phyloP scores from a whole-genome alignment of 2,888 invertebrate genomes.

The Argyresthia goedartella region DNA sequence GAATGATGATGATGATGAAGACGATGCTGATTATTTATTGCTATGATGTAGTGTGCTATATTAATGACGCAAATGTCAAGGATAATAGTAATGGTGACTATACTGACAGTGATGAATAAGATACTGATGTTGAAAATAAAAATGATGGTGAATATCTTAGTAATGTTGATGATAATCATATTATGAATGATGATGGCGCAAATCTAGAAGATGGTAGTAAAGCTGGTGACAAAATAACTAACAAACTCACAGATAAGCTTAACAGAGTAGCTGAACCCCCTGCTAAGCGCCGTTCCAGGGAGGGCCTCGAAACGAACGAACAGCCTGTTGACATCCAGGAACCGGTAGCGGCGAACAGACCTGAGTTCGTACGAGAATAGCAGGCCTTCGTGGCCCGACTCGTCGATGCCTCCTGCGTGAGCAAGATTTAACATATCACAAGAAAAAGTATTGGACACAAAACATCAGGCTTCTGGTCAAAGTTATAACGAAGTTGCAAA shows the following conservation, averaged over 20 bases:
- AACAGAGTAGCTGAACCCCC: conserved; percentile 41
- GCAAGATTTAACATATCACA: neutral
- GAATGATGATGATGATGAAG: too few species aligned
- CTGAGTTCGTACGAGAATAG: conserved; percentile 39
- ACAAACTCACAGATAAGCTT: conserved; percentile 42
- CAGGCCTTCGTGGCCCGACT: conserved; percentile 31
- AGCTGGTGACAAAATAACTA: neutral
- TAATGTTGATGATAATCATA: too few species aligned
- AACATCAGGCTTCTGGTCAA: neutral
- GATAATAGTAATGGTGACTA: too few species aligned
- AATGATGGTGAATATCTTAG: too few species aligned
- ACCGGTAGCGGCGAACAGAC: conserved; percentile 34
- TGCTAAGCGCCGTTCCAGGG: conserved; percentile 18
- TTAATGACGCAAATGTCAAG: too few species aligned
- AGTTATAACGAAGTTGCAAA: neutral
- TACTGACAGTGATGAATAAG: too few species aligned
- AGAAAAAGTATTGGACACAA: too few species aligned
- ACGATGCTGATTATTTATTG: too few species aligned
- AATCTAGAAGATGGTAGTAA: neutral
- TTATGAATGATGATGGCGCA: too few species aligned
- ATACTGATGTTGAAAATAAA: too few species aligned
- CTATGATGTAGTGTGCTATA: too few species aligned
- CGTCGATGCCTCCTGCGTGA: conserved; percentile 36
- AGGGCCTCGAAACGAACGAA: conserved; percentile 42
- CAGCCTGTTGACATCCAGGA: conserved; percentile 38